These are phyloP conservation scores for Brachystomella parvula DNA, from an alignment of 1,140 invertebrate genomes.

Conservation along the genomic window DNA sequence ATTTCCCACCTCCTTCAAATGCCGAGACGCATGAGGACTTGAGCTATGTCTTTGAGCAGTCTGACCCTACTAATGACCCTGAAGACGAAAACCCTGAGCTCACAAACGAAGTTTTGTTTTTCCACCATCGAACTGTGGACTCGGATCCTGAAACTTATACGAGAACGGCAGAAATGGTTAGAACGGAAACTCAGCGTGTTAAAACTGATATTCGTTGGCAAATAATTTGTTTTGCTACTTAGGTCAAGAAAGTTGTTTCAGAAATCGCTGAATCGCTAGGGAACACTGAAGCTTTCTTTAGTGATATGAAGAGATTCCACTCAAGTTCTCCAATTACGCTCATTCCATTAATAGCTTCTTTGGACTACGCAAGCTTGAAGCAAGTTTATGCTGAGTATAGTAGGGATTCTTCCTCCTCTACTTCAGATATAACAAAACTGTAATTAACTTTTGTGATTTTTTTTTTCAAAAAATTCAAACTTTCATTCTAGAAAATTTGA, in stretches of 20 bases:
- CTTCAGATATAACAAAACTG: constrained; percentile 3
- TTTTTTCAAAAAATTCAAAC: background rate
- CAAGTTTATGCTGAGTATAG: constrained; percentile 17
- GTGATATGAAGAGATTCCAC: constrained; percentile 21
- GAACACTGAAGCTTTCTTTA: background rate
- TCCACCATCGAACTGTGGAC: constrained; percentile 26
- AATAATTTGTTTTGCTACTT: constrained; percentile 16
- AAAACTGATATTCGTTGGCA: background rate
- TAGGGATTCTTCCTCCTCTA: background rate
- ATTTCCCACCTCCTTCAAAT: constrained; percentile 24
- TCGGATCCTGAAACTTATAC: constrained; percentile 21
- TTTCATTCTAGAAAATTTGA: constrained; percentile 9
- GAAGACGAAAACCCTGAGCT: constrained; percentile 33
- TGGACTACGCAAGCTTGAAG: constrained; percentile 31
- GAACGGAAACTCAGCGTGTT: background rate
- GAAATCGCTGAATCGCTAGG: constrained; percentile 21
- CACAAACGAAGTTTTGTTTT: constrained; percentile 17
- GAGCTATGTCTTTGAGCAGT: constrained; percentile 33
- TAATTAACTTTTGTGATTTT: constrained; percentile 8
- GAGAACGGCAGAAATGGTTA: constrained; percentile 21
- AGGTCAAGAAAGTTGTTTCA: constrained; percentile 11
- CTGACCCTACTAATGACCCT: constrained; percentile 28
- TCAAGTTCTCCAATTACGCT: constrained; percentile 22
- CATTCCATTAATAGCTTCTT: constrained; percentile 22
- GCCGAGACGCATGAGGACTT: constrained; percentile 34